These are phyloP conservation scores for Epinephelus cyanopodus DNA, from an alignment of 2,113 vertebrate species.

Conservation along the genomic window DNA sequence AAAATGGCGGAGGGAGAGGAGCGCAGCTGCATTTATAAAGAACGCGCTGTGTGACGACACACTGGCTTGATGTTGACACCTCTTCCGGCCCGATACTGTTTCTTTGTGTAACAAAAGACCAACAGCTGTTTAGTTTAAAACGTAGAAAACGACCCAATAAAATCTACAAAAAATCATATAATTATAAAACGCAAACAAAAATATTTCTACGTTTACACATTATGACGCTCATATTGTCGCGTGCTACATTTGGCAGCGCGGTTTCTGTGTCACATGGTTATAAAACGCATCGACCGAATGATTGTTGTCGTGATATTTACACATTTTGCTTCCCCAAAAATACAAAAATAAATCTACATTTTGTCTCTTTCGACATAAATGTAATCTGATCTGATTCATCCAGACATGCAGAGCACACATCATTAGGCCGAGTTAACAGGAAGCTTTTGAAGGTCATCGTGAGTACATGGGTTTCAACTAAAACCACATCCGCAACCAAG, in stretches of 20 bases:
- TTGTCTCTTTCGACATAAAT: neutral
- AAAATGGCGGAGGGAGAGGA: slow-evolving; percentile 60
- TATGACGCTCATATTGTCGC: neutral
- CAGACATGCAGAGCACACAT: neutral
- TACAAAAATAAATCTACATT: neutral
- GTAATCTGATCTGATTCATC: neutral
- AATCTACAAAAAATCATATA: neutral
- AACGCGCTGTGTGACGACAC: neutral
- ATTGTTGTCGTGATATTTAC: neutral
- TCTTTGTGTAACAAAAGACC: neutral
- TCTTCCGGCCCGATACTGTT: slow-evolving; percentile 35
- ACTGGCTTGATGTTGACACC: neutral
- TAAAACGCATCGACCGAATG: neutral
- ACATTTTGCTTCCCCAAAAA: neutral
- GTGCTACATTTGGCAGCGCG: too few species aligned
- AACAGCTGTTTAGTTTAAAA: accelerated
- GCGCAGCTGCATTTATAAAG: slow-evolving; percentile 47
- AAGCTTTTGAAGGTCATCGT: neutral
- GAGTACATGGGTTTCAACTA: neutral
- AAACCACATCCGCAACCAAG: neutral
- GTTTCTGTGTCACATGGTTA: neutral
- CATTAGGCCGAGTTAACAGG: too few species aligned
- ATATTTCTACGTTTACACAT: neutral
- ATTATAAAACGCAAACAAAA: neutral
- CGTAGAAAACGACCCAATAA: neutral